A percentile compares a stretch with the other conserved stretches of the same genome.
Conservation (phyloP, 1,140 invertebrate species). For the Acromyrmex heyeri region DNA sequence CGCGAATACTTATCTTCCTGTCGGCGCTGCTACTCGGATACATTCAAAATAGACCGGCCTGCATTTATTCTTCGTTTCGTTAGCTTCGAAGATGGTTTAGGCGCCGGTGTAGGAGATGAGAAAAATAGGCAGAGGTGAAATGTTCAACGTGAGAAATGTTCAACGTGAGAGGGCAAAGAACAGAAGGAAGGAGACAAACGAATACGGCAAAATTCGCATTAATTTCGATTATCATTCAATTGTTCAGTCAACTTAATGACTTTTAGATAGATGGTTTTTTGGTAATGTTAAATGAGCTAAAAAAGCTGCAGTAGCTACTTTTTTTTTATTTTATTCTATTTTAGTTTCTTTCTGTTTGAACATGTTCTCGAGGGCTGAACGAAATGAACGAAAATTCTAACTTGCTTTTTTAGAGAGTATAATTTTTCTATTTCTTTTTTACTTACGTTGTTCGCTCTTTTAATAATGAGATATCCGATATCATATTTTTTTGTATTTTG, state of each 20-base stretch:
- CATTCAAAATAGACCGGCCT: slow-evolving; percentile 62
- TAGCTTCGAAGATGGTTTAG: slow-evolving; percentile 44
- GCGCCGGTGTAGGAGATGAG: slow-evolving; percentile 14
- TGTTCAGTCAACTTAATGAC: not conserved
- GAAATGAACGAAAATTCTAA: slow-evolving; percentile 7
- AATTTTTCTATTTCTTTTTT: slow-evolving; percentile 34
- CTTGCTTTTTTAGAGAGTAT: slow-evolving; percentile 15
- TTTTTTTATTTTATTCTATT: not conserved
- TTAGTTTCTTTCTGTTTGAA: slow-evolving; percentile 9
- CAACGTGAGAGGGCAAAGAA: not conserved
- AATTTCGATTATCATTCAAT: slow-evolving; percentile 32
- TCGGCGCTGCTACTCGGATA: slow-evolving; percentile 59
- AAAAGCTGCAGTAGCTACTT: not conserved
- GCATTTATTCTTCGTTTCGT: slow-evolving; percentile 62
- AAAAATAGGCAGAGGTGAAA: slow-evolving; percentile 56
- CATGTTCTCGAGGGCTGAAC: not conserved
- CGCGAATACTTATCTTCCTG: slow-evolving; percentile 74
- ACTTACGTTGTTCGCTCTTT: slow-evolving; percentile 10
- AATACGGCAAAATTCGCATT: slow-evolving; percentile 22
- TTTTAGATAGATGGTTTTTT: not conserved
- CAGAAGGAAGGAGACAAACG: not conserved
- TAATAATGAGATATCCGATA: slow-evolving; percentile 55
- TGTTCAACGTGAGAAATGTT: slow-evolving; percentile 13
- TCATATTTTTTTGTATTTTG: slow-evolving; percentile 26
- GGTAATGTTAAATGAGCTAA: slow-evolving; percentile 4